These are phyloP conservation scores for Dioctria rufipes DNA, from an alignment of 2,888 invertebrate species.

Conservation along the genomic window DNA sequence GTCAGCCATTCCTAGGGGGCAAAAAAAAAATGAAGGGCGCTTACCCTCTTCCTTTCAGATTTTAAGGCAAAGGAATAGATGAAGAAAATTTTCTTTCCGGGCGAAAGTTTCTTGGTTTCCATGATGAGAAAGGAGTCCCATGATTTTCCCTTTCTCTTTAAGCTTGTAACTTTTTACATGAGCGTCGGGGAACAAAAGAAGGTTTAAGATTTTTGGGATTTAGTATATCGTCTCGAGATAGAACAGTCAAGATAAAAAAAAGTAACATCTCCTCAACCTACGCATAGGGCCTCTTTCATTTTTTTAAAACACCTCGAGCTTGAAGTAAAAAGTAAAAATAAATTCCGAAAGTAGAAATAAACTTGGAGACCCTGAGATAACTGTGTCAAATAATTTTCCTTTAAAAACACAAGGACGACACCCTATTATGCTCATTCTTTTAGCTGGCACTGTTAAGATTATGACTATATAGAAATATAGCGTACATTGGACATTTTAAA, in stretches of 20 bases:
- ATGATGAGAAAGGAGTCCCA: neutral
- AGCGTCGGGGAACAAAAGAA: neutral
- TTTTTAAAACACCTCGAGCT: neutral
- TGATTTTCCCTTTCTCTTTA: conserved; percentile 27
- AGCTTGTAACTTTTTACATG: neutral
- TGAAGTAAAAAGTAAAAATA: conserved; percentile 11
- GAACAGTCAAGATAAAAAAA: neutral
- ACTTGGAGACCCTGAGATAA: conserved; percentile 13
- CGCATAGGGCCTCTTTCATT: neutral
- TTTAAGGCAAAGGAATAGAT: neutral
- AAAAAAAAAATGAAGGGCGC: conserved; percentile 23
- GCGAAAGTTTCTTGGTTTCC: conserved; percentile 12
- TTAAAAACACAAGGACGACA: neutral
- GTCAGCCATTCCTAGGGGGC: conserved; percentile 42
- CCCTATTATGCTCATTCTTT: neutral
- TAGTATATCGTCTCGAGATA: neutral
- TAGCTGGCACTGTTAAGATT: neutral
- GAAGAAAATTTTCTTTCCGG: conserved; percentile 27
- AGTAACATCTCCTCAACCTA: neutral
- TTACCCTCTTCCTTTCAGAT: neutral
- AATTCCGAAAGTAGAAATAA: conserved; percentile 23
- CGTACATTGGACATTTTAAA: conserved; percentile 2
- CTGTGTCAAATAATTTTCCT: conserved; percentile 43
- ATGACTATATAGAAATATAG: too few species aligned
- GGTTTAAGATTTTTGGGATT: neutral